Conservation (phyloP, 2,113 vertebrate genomes). For the Pachypanchax playfairii region DNA sequence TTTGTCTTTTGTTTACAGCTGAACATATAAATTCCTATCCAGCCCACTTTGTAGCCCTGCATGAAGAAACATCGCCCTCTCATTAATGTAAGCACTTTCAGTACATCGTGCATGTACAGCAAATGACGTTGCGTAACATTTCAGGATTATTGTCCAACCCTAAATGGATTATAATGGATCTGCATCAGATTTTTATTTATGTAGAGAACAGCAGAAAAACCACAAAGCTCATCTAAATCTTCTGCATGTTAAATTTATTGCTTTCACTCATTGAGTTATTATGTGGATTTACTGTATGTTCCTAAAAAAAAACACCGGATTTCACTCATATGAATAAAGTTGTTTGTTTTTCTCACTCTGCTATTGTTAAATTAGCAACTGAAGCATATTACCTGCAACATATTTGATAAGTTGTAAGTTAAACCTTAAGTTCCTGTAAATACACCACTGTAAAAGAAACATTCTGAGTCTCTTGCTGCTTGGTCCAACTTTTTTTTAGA, state of each 20-base stretch:
- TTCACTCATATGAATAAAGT: constrained; percentile 29
- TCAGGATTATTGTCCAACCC: constrained; percentile 1
- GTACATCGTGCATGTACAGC: background rate
- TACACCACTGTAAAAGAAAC: too few relatives aligned
- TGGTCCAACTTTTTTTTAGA: too few relatives aligned
- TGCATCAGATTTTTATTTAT: background rate
- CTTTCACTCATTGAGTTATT: constrained; percentile 1
- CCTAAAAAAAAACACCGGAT: constrained; percentile 3
- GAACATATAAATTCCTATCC: background rate
- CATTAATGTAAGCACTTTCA: background rate
- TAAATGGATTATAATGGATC: constrained; percentile 13
- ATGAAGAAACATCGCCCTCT: background rate
- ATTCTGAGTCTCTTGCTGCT: too few relatives aligned
- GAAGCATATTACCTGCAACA: too few relatives aligned
- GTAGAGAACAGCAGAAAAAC: background rate
- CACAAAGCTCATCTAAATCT: background rate
- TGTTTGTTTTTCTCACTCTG: background rate
- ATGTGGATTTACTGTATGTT: constrained; percentile 4
- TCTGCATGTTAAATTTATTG: constrained; percentile 10
- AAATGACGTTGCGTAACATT: background rate
- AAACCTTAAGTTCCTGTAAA: too few relatives aligned
- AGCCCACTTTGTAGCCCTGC: background rate
- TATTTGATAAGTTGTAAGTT: too few relatives aligned
- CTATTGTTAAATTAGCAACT: background rate
- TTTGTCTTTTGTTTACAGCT: background rate